Conservation (phyloP, 2,113 vertebrate species). For the Tyrannus savana region DNA sequence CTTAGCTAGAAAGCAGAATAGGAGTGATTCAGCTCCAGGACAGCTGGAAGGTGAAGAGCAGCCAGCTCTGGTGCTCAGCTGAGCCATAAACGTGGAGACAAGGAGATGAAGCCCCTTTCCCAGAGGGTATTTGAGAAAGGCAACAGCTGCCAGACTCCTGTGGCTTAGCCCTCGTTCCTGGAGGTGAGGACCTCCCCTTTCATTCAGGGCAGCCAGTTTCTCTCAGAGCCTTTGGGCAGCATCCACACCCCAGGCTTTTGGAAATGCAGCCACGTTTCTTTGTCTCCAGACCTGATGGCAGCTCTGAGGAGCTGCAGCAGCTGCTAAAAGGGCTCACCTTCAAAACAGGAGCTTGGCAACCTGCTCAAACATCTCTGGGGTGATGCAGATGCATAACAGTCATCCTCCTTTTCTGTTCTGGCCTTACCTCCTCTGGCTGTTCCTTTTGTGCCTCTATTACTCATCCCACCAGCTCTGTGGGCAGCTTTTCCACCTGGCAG, state of each 20-base stretch:
- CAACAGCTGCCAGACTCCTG: not conserved
- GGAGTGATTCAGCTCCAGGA: not conserved
- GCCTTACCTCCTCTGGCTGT: not conserved
- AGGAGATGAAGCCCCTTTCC: not conserved
- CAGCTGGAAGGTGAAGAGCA: not conserved
- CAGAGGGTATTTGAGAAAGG: not conserved
- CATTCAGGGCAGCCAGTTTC: not conserved
- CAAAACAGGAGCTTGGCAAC: not conserved
- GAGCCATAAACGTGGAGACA: fast-evolving
- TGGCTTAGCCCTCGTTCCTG: not conserved
- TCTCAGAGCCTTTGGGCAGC: not conserved
- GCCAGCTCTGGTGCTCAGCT: not conserved
- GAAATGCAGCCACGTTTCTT: not conserved
- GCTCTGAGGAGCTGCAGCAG: not conserved
- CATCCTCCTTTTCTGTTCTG: not conserved
- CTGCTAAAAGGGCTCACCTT: not conserved
- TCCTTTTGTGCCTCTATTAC: not conserved
- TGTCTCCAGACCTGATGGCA: not conserved
- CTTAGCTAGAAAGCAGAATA: not conserved
- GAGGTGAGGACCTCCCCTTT: not conserved
- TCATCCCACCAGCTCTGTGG: not conserved
- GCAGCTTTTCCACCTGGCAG: not conserved
- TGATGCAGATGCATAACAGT: not conserved
- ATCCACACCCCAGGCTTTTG: not conserved
- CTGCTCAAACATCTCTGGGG: fast-evolving